Evolutionary conservation across 2,113 vertebrate genomes (phyloP), one percentile per base, ranked within the genome.

Genomic region (Zootoca vivipara): DNA sequence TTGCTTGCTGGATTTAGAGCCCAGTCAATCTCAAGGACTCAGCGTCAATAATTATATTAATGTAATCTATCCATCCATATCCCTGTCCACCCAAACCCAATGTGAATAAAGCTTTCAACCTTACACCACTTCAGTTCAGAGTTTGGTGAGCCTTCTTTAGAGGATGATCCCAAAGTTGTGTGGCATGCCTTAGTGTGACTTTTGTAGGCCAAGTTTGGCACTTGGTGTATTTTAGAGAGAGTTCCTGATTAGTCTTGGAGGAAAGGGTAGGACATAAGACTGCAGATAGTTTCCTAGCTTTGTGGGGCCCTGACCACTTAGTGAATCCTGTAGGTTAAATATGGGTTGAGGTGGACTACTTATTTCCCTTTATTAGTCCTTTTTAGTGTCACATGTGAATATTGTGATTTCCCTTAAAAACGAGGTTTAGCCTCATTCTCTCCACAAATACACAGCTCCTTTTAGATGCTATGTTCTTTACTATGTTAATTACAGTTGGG

Each of bases 401-500:
- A 73, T 73, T 35, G 62, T 33, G 28, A 75, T 88, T 33, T 65
- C 58, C 72, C 69, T 64, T 88, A 30, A 22, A 22, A 88, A 33
- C 56, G 40, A 73, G 78, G 78, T 87, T 81, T 42, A 62, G 52
- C 78, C 79, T 18, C 42, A 62, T 87, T 35, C 69, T 82, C 20
- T 72, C 42, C 52, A 33, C 26, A 81, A 40, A n/a, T 65, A 46
- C 2, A 52, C 77, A n/a, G 38, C 15, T 83, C 70, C 70, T 83
- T 77, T 83, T n/a, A 87, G 78, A 87, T 87, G 42, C 78, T 73
- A 35, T 72, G 69, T 74, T 52, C 28, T 81, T 85, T 85, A 85
- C 73, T 85, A 65, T 78, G 85, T 86, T 88, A 88, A 88, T 88
- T 82, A 69, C 46, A 67, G 81, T 83, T 83, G 81, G 62, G 73